Percentiles rank a stretch among this genome's conserved stretches.
Conservation (phyloP, 2,113 vertebrate species). For the Galbula dea region DNA sequence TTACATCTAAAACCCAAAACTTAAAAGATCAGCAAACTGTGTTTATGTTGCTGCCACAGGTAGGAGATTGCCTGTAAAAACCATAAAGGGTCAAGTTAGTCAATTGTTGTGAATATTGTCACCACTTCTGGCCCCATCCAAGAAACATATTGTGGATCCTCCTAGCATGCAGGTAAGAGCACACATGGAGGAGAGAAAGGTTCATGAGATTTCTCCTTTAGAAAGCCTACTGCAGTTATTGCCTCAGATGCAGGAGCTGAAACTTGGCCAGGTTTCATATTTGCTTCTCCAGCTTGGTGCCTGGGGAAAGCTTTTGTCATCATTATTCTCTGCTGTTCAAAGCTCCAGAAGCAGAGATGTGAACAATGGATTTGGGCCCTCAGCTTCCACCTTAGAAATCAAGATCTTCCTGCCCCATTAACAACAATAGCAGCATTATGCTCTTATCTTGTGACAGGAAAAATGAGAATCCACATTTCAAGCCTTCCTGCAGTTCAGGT, state of each 20-base stretch:
- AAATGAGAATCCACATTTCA: background rate
- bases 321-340: background rate
- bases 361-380: background rate
- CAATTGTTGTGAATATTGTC: background rate
- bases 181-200: background rate
- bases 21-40: background rate
- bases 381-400: background rate
- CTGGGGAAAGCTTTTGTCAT: background rate
- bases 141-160: background rate
- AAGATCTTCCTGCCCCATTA: background rate
- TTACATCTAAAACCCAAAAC: background rate
- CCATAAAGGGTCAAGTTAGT: background rate
- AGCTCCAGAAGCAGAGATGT: background rate
- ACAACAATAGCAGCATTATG: background rate
- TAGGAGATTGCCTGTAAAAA: background rate
- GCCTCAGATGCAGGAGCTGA: background rate
- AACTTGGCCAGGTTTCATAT: background rate
- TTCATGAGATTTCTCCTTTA: background rate
- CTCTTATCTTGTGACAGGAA: background rate
- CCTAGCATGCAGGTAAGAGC: background rate
- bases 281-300: background rate
- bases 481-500: background rate
- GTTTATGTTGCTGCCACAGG: background rate
- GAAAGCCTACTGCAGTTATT: background rate
- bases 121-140: background rate